These are phyloP conservation scores for Lethrus apterus DNA, from an alignment of 1,140 invertebrate species.

Conservation along the genomic window DNA sequence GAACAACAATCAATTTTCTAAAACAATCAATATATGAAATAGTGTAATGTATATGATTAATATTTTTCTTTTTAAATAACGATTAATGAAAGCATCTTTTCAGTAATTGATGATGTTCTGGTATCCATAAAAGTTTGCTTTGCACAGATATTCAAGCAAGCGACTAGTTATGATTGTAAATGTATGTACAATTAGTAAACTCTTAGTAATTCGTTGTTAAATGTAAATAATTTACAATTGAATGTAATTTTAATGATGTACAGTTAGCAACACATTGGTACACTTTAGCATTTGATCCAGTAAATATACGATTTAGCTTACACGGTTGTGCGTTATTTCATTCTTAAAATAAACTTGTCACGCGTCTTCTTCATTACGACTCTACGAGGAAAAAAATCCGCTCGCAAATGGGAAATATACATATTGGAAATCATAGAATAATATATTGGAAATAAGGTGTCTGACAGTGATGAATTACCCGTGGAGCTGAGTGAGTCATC, in stretches of 20 bases:
- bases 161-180: conserved; percentile 25
- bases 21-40: too few species aligned
- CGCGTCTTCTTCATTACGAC: neutral
- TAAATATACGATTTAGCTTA: conserved; percentile 17
- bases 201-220: conserved; percentile 26
- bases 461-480: conserved; percentile 36
- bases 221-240: conserved; percentile 30
- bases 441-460: conserved; percentile 37
- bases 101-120: conserved; percentile 10
- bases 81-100: too few species aligned
- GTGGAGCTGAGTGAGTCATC: conserved; percentile 33
- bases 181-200: conserved; percentile 30
- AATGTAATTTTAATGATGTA: conserved; percentile 31
- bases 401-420: conserved; percentile 30
- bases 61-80: too few species aligned
- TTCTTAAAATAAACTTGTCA: too few species aligned
- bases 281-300: conserved; percentile 29
- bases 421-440: conserved; percentile 36
- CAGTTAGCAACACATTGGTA: conserved; percentile 26
- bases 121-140: conserved; percentile 11
- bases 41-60: too few species aligned
- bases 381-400: neutral
- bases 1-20: too few species aligned
- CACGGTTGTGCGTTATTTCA: neutral
- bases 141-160: conserved; percentile 6